phyloP scores from a whole-genome alignment of 2,113 vertebrate species.

The Felis catus region F.catus_Fca126_mat1.0 CM031419.1:59924001-59924500 shows the following conservation, averaged over 20 bases:
- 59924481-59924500: not conserved
- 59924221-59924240: not conserved
- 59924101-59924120: no score
- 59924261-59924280: not conserved
- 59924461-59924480: not conserved
- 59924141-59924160: no score
- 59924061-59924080: no score
- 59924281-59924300: slow-evolving; percentile 6
- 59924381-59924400: not conserved
- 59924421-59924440: not conserved
- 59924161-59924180: no score
- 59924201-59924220: not conserved
- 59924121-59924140: no score
- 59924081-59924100: no score
- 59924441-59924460: not conserved
- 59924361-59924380: not conserved
- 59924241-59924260: not conserved
- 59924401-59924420: not conserved
- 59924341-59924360: not conserved
- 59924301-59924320: not conserved
- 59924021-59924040: no score
- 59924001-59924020: no score
- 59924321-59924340: not conserved
- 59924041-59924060: no score
- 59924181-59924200: no score